These are phyloP conservation scores for Pseudopodoces humilis DNA, from an alignment of 2,113 vertebrate species.

Conservation along the genomic window DNA sequence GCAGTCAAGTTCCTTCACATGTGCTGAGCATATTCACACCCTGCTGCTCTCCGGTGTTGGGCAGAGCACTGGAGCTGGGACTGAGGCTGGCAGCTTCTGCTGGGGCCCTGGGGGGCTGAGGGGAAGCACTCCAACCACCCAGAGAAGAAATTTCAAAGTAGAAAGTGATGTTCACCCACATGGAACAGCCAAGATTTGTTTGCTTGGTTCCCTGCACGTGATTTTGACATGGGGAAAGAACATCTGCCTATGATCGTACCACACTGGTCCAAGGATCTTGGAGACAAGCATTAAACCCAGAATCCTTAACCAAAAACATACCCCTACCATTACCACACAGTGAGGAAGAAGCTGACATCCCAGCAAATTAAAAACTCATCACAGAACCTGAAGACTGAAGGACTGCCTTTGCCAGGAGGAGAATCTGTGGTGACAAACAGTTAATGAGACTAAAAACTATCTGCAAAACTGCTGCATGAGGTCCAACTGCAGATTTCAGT, in stretches of 20 bases:
- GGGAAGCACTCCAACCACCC: neutral
- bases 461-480: neutral
- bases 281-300: neutral
- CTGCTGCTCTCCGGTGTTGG: neutral
- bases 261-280: neutral
- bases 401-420: neutral
- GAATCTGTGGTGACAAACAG: neutral
- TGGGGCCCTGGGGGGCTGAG: neutral
- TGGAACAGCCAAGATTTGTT: neutral
- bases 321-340: neutral
- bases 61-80: neutral
- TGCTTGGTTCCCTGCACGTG: neutral
- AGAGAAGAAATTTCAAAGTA: neutral
- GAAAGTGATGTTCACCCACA: neutral
- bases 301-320: neutral
- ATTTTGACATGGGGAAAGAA: neutral
- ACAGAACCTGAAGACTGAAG: neutral
- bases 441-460: neutral
- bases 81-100: neutral
- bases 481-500: neutral
- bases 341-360: neutral
- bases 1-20: neutral
- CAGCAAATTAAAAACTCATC: neutral
- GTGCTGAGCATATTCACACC: neutral
- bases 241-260: neutral